These are phyloP conservation scores for Hipposideros armiger DNA, from an alignment of 2,113 vertebrate species.

Conservation along the genomic window DNA sequence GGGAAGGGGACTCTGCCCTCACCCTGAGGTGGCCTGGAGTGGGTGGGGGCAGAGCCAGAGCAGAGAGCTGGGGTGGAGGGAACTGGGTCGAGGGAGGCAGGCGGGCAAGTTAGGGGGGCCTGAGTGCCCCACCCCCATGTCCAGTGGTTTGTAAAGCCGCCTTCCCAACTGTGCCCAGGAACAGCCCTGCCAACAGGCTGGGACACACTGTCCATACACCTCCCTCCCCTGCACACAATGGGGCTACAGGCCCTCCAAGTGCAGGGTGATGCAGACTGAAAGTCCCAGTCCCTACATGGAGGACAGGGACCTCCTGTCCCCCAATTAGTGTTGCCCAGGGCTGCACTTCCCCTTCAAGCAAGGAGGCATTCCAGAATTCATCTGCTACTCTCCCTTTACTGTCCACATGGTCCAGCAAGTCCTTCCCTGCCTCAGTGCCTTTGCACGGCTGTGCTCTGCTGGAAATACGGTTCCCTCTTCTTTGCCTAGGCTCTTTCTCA, in stretches of 20 bases:
- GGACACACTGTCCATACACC: too few species aligned
- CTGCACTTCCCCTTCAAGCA: neutral
- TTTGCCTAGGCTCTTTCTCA: neutral
- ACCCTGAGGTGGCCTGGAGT: neutral
- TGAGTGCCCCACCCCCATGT: neutral
- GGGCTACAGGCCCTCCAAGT: too few species aligned
- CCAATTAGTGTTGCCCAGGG: neutral
- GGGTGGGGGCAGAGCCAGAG: neutral
- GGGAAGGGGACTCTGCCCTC: rapidly evolving
- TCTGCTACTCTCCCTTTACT: neutral
- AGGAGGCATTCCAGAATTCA: neutral
- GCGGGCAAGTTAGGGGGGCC: neutral
- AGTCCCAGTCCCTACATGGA: neutral
- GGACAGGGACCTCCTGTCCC: neutral
- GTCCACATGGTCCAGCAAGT: too few species aligned
- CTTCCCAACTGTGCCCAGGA: neutral
- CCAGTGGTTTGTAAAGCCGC: neutral
- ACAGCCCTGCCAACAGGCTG: neutral
- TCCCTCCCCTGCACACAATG: neutral
- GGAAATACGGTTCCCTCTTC: too few species aligned
- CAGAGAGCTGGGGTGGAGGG: neutral
- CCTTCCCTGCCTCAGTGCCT: neutral
- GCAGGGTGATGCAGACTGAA: neutral
- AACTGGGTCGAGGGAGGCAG: too few species aligned
- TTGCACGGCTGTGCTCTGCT: neutral